Evolutionary conservation across 2,113 vertebrate genomes (phyloP).

Genomic region (Gobiocypris rarus): DNA sequence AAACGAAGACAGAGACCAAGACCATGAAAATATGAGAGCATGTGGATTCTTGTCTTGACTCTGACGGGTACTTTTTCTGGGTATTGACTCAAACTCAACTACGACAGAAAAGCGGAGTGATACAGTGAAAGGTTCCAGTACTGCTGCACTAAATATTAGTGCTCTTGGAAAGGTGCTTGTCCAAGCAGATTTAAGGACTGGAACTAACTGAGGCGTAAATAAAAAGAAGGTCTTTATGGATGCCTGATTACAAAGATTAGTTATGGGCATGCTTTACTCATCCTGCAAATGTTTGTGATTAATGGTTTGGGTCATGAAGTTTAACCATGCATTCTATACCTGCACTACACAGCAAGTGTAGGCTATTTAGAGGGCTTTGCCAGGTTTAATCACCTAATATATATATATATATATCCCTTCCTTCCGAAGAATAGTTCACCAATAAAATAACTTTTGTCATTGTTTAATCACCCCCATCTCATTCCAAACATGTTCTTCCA

Average conservation of each 20-base stretch:
- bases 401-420: not conserved
- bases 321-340: constrained; percentile 47
- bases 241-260: constrained; percentile 43
- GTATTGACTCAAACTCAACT: not conserved
- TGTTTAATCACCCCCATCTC: not conserved
- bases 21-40: not conserved
- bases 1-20: not conserved
- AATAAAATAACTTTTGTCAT: not conserved
- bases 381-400: not conserved
- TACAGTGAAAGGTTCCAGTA: not conserved
- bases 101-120: not conserved
- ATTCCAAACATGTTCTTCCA: too few relatives aligned
- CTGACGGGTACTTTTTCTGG: not conserved
- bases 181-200: not conserved
- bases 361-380: not conserved
- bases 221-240: constrained; percentile 58
- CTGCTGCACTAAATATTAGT: not conserved
- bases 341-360: not conserved
- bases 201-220: not conserved
- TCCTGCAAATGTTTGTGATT: constrained; percentile 13
- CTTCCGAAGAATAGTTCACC: not conserved
- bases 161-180: not conserved
- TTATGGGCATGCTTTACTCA: constrained; percentile 34
- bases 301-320: constrained; percentile 28
- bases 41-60: not conserved